Conservation (phyloP, 2,888 invertebrate genomes). For the Cremastobaeus sp. region DNA sequence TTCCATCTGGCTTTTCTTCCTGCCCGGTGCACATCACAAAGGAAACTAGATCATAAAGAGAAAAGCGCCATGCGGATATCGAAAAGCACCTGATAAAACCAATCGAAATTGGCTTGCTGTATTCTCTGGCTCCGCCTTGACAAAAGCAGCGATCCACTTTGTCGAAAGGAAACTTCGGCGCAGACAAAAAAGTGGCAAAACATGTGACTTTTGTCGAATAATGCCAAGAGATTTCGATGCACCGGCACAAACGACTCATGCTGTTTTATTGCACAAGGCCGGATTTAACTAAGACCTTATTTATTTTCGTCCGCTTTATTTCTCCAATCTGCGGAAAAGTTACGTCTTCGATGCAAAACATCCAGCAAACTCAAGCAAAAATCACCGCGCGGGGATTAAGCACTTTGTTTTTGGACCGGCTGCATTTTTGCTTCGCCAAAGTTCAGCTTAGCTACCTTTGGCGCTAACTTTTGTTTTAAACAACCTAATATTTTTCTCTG, state of each 20-base stretch:
- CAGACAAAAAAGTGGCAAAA: constrained; percentile 42
- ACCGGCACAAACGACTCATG: neutral
- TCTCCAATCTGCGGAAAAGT: constrained; percentile 9
- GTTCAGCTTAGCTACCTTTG: constrained; percentile 38
- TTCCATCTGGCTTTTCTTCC: constrained; percentile 54
- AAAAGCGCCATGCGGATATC: constrained; percentile 61
- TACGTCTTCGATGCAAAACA: constrained; percentile 22
- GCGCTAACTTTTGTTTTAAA: constrained; percentile 35
- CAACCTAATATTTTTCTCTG: constrained; percentile 31
- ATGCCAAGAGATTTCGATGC: constrained; percentile 28
- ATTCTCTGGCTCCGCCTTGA: constrained; percentile 56
- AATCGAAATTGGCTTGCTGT: constrained; percentile 69
- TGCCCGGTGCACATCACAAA: constrained; percentile 63
- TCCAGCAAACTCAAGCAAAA: constrained; percentile 40
- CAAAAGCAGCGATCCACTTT: constrained; percentile 54
- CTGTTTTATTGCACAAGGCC: neutral
- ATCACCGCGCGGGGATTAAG: constrained; percentile 38
- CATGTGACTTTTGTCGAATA: constrained; percentile 33
- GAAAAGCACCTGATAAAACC: constrained; percentile 70
- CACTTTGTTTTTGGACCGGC: constrained; percentile 35
- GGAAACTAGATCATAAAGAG: constrained; percentile 65
- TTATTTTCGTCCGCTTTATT: constrained; percentile 2
- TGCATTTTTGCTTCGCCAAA: constrained; percentile 36
- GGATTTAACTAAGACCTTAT: constrained; percentile 16
- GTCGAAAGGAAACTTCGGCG: constrained; percentile 35